Base-by-base conservation (phyloP, 1,140 invertebrate genomes). In the Hycleus phaleratus region DNA sequence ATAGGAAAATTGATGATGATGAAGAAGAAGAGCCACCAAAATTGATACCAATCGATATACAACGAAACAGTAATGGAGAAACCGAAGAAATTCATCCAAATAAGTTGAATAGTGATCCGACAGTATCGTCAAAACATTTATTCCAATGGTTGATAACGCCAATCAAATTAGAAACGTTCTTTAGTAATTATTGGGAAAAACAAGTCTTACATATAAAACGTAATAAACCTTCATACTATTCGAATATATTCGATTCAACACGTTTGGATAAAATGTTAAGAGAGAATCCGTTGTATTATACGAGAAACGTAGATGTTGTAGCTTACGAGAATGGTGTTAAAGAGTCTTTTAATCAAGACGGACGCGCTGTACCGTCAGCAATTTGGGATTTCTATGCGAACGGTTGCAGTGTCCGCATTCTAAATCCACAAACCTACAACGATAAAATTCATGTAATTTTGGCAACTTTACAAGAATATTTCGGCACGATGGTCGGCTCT, bases 371-470 rank as follows among this genome's bases (percentile, higher is more conserved):
- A 65, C 83, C 93, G 3, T 82, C 87, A 51, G 76, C 88, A 11
- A 87, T 97, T 0, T 97, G 94, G 93, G 91, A 95, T 74, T 91
- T 85, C 74, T 97, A 93, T 73, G 74, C 82, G 57, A 90, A 93
- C 70, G 93, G 93, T 1, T 95, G 93, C 71, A 96, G 93, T 60
- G 76, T 98, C 12, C 81, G 96, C 52, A 76, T 98, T 62, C 74
- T 98, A 8, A 98, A 98, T 78, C 97, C 97, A 3, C 96, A 95
- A 67, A 90, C 88, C 0, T 98, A 90, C 70, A 81, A 90, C 49
- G 69, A 77, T 3, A 76, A 76, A 48, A 63, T 89, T 38, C 82
- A 85, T 64, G 65, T 76, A 11, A 53, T 88, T 3, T 83, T 85
- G 75, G 75, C 89, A n/a, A 82, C 82, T 7, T 74, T 99, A 47